Evolutionary conservation across 2,888 invertebrate species (phyloP).

Genomic region (Megalurothrips usitatus): DNA sequence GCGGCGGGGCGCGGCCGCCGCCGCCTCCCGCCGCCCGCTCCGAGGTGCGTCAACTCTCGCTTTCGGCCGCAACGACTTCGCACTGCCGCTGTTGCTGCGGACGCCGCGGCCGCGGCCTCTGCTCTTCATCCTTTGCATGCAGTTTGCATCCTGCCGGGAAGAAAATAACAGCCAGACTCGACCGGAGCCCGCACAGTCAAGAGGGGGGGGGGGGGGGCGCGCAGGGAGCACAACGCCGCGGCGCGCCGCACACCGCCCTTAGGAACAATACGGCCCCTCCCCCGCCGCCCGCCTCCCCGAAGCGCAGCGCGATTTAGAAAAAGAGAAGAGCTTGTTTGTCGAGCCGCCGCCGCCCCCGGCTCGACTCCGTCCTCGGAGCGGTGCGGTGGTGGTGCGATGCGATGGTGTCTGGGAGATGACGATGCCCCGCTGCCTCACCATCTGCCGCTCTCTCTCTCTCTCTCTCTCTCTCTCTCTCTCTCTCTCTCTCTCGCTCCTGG

Average conservation of each 20-base stretch:
- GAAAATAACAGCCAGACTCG: neutral
- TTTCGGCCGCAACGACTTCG: neutral
- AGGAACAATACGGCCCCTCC: too few species aligned
- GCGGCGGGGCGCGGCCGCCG: neutral
- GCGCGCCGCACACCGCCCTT: too few species aligned
- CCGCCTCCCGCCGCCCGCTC: neutral
- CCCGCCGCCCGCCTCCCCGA: too few species aligned
- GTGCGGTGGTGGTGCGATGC: too few species aligned
- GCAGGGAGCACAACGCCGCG: too few species aligned
- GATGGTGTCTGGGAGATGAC: neutral
- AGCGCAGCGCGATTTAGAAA: too few species aligned
- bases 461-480: too few species aligned
- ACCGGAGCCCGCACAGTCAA: neutral
- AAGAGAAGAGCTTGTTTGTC: too few species aligned
- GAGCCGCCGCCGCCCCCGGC: too few species aligned
- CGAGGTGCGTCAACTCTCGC: neutral
- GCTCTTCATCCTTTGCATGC: neutral
- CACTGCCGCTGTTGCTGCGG: neutral
- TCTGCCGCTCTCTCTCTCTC: too few species aligned
- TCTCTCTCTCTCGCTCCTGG: too few species aligned
- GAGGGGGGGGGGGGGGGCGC: neutral
- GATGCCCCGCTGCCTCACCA: neutral
- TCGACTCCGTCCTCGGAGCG: too few species aligned
- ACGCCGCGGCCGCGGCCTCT: neutral
- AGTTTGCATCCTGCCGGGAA: neutral